Base-by-base conservation (phyloP, 1,140 invertebrate genomes). In the Metopolophium dirhodum region DNA sequence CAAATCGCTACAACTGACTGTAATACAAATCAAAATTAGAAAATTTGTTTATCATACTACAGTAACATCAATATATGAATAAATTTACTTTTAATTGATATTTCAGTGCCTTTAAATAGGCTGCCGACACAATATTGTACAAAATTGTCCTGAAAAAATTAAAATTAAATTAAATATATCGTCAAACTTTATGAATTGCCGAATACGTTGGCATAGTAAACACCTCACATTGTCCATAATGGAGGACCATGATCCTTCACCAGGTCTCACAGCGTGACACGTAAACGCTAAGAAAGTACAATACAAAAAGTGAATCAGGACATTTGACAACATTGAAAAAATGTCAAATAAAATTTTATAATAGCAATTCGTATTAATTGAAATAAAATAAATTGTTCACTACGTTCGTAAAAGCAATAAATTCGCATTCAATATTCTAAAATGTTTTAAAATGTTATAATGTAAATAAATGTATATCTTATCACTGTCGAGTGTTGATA, bases 311-410 rank as follows among this genome's bases (percentile, higher is more conserved):
- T 93, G 86, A 1, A 86, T n/a, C 7, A 49, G 35, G 14, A 83
- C 91, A 93, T 93, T 93, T 93, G 91, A 93, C 49, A 93, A 93
- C 91, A 93, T 93, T 93, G 85, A 83, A 61, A 93, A n/a, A 83
- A 83, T 35, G 82, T 82, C 61, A 51, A 51, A 47, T 14, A 47
- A 91, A 77, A 91, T 88, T 22, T 88, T 4, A 8, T n/a, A 88
- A 88, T 47, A 54, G 22, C 7, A 54, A 54, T 54, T 37, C n/a
- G 2, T 26, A 37, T 77, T 7, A 3, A 77, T 18, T n/a, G 18
- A n/a, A 18, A 11, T n/a, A 77, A 14, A 77, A 77, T 11, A n/a
- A 77, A 77, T n/a, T 77, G 4, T 77, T 18, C n/a, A 18, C 30
- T 18, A n/a, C 61, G 61, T 77, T 77, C 0, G 61, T n/a, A 77